phyloP scores from a whole-genome alignment of 2,797 vertebrate species.

The Falco columbarius region DNA sequence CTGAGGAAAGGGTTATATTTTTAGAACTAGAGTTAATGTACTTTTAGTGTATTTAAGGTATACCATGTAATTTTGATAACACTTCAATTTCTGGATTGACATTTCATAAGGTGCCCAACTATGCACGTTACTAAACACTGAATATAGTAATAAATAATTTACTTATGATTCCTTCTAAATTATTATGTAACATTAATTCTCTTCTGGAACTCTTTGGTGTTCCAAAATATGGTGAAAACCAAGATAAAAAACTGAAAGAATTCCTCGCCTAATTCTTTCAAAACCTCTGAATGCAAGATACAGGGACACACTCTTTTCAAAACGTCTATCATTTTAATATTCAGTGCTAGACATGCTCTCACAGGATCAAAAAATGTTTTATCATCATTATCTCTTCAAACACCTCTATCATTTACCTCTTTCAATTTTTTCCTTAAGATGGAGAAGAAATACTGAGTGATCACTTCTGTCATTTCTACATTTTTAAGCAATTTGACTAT shows the following conservation, averaged over 20 bases:
- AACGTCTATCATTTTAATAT: neutral
- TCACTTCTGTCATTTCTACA: neutral
- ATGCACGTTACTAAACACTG: neutral
- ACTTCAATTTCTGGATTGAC: neutral
- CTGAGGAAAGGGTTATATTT: neutral
- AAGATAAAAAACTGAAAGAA: neutral
- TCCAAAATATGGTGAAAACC: neutral
- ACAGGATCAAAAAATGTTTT: neutral
- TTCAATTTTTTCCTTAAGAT: neutral
- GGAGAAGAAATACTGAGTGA: neutral
- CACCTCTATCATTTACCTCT: neutral
- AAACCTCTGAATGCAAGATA: neutral
- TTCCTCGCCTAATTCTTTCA: neutral
- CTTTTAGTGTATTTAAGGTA: neutral
- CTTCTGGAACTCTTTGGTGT: neutral
- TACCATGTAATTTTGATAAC: neutral
- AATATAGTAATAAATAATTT: neutral
- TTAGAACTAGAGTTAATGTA: neutral
- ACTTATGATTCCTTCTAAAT: neutral
- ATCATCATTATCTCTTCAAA: neutral
- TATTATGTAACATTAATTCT: neutral
- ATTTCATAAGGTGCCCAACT: neutral
- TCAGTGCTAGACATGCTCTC: neutral
- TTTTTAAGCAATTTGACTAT: neutral
- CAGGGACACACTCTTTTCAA: neutral